These are phyloP conservation scores for Mayetiola destructor DNA, from an alignment of 2,888 invertebrate species.

Conservation along the genomic window DNA sequence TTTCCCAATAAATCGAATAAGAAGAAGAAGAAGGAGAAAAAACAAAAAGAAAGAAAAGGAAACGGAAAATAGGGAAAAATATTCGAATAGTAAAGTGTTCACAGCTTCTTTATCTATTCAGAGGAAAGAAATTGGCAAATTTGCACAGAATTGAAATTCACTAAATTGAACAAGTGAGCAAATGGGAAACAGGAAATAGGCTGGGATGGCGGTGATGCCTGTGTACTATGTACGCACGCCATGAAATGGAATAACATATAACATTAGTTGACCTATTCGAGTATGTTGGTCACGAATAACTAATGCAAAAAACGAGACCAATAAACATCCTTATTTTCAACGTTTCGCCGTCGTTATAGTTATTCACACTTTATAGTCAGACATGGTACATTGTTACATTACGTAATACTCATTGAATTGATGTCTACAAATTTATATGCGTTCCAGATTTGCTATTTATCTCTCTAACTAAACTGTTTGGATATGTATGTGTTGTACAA, in stretches of 20 bases:
- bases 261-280: conserved; percentile 12
- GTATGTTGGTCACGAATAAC: conserved; percentile 13
- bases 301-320: background rate
- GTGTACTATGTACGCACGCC: background rate
- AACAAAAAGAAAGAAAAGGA: background rate
- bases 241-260: background rate
- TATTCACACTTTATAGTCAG: background rate
- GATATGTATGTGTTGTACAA: no score
- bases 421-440: conserved; percentile 13
- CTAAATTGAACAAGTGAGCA: no score
- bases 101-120: no score
- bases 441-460: conserved; percentile 12
- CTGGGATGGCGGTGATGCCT: background rate
- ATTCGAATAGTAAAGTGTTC: background rate
- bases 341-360: background rate
- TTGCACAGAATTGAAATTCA: conserved; percentile 5
- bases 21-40: background rate
- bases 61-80: background rate
- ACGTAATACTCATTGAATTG: conserved; percentile 7
- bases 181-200: no score
- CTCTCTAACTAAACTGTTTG: conserved; percentile 6
- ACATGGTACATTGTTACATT: background rate
- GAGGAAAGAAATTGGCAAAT: background rate
- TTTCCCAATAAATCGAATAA: no score
- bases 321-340: background rate